Conservation (phyloP, 2,797 vertebrate species). For the Columba guinea region DNA sequence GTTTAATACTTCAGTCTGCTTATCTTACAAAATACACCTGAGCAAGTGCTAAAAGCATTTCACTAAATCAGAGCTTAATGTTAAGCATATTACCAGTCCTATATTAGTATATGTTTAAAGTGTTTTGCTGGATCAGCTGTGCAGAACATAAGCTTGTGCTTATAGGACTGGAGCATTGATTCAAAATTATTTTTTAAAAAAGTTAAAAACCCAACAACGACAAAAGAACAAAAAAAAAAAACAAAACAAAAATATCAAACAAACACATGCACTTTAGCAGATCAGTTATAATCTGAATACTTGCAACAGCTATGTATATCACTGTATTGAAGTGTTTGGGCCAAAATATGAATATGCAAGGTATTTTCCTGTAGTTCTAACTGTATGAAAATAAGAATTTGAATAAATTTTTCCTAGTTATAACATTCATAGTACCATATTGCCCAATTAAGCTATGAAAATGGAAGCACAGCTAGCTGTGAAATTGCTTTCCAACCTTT, state of each 20-base stretch:
- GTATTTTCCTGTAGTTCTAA: background rate
- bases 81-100: slow-evolving; percentile 44
- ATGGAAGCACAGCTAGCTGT: background rate
- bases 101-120: slow-evolving; percentile 21
- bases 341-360: background rate
- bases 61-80: slow-evolving; percentile 24
- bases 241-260: no score
- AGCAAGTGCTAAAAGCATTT: slow-evolving; percentile 10
- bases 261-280: background rate
- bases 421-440: background rate
- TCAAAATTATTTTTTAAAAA: background rate
- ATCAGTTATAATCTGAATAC: background rate
- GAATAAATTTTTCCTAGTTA: background rate
- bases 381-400: background rate
- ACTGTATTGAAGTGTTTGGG: background rate
- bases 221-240: no score
- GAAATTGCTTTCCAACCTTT: background rate
- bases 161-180: background rate
- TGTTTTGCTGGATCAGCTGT: slow-evolving; percentile 22
- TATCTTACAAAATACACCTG: slow-evolving; percentile 15
- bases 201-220: background rate
- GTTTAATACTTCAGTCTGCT: slow-evolving; percentile 28
- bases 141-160: background rate
- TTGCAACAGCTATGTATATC: background rate
- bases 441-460: background rate